Conservation (phyloP, 2,113 vertebrate genomes). For the Arenaria interpres region DNA sequence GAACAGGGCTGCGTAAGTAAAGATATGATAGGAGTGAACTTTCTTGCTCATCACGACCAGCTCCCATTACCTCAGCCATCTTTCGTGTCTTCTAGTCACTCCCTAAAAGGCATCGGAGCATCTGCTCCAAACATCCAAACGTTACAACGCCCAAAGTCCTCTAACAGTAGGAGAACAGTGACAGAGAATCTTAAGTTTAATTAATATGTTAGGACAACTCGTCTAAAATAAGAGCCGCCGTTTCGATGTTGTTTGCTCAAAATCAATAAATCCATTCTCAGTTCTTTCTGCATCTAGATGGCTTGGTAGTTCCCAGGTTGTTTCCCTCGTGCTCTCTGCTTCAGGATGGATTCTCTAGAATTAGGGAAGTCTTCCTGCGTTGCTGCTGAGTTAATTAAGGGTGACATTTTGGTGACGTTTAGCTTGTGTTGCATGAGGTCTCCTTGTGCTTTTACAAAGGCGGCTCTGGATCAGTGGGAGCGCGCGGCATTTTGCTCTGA, state of each 20-base stretch:
- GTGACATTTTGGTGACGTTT: background rate
- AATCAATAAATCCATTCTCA: background rate
- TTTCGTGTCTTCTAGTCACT: background rate
- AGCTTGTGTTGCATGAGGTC: background rate
- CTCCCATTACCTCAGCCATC: background rate
- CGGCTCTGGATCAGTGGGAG: background rate
- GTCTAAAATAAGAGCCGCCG: background rate
- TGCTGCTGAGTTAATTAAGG: background rate
- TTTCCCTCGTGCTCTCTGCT: background rate
- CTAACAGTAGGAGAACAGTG: background rate
- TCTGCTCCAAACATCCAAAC: background rate
- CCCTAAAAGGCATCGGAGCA: background rate
- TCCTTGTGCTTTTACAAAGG: background rate
- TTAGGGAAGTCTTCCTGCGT: background rate
- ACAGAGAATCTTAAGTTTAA: background rate
- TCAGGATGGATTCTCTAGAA: background rate
- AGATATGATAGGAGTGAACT: background rate
- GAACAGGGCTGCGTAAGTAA: background rate
- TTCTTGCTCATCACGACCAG: background rate
- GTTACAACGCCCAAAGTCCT: background rate
- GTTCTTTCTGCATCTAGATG: background rate
- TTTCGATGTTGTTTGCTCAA: background rate
- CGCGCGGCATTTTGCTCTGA: rapidly evolving
- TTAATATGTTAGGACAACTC: background rate
- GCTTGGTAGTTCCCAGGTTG: background rate